A percentile compares a stretch with the other conserved stretches of the same genome.
Evolutionary conservation across 2,797 vertebrate genomes (phyloP).

Genomic region (Glyptemys insculpta): DNA sequence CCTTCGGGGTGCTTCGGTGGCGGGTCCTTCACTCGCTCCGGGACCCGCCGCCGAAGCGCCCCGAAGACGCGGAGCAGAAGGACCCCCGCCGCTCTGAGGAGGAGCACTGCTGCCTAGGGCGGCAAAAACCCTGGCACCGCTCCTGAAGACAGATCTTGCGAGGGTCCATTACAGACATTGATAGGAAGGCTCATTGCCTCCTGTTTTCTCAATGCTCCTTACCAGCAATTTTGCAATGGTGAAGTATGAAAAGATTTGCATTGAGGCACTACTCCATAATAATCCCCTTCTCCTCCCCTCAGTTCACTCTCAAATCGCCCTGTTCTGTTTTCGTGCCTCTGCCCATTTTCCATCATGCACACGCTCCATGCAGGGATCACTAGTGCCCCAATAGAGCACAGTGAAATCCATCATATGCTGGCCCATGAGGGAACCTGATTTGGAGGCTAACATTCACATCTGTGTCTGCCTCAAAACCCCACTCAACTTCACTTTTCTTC

Average conservation of each 20-base stretch:
- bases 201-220: background rate
- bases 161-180: background rate
- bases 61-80: too few species aligned
- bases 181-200: background rate
- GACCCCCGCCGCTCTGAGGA: too few species aligned
- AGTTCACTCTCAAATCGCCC: background rate
- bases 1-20: too few species aligned
- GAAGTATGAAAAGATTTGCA: background rate
- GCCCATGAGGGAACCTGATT: accelerated
- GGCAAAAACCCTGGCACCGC: too few species aligned
- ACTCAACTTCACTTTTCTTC: accelerated
- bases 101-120: too few species aligned
- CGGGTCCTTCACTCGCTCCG: too few species aligned
- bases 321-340: background rate
- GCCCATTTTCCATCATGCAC: background rate
- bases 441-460: background rate
- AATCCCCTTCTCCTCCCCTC: background rate
- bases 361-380: accelerated
- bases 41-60: too few species aligned
- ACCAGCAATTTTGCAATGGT: background rate
- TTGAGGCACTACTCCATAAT: background rate
- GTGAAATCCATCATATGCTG: background rate
- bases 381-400: accelerated
- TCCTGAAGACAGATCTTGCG: background rate
- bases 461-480: accelerated